Conservation (phyloP, 2,888 invertebrate species). For the Dione vanillae region DNA sequence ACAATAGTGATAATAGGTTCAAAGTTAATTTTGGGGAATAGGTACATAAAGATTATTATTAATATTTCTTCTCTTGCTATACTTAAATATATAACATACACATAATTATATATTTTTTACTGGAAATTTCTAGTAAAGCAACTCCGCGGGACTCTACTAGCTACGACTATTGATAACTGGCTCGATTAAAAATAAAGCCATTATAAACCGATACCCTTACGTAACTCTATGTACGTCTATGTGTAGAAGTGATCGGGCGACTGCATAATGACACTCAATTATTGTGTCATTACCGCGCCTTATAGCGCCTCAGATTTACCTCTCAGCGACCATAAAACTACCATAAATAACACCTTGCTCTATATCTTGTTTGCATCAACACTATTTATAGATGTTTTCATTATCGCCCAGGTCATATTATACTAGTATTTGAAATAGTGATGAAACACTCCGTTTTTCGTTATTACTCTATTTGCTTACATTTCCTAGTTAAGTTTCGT, state of each 20-base stretch:
- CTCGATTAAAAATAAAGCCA: conserved; percentile 20
- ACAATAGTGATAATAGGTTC: too few species aligned
- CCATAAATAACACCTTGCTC: conserved; percentile 13
- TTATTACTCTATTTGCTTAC: too few species aligned
- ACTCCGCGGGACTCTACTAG: not conserved
- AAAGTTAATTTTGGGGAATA: too few species aligned
- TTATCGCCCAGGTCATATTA: not conserved
- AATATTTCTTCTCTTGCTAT: too few species aligned
- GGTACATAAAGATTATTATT: not conserved
- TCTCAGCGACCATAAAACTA: conserved; percentile 9
- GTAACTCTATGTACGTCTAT: not conserved
- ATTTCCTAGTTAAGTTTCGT: too few species aligned
- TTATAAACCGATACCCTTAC: conserved; percentile 4
- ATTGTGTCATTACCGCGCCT: conserved; percentile 15
- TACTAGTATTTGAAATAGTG: too few species aligned
- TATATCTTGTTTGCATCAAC: conserved; percentile 4
- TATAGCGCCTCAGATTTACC: not conserved
- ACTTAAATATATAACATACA: too few species aligned
- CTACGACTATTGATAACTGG: not conserved
- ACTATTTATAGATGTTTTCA: not conserved
- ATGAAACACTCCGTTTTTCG: too few species aligned
- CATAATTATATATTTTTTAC: not conserved
- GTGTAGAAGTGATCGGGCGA: not conserved
- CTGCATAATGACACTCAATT: not conserved
- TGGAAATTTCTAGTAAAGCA: not conserved